Percentiles rank a stretch among this genome's conserved stretches.
Conservation (phyloP, 2,113 vertebrate species). For the Calidris pygmaea region DNA sequence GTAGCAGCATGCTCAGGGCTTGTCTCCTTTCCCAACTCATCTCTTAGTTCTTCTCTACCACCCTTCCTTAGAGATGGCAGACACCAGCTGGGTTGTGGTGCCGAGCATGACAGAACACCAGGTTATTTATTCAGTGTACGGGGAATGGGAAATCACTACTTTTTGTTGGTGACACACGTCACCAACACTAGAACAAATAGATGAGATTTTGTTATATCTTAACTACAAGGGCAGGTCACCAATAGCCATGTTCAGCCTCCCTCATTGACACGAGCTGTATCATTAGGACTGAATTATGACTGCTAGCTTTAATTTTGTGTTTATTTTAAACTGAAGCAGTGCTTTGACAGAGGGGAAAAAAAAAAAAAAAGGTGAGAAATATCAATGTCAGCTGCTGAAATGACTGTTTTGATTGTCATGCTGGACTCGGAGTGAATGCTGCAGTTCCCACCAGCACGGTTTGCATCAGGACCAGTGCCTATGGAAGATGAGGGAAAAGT, state of each 20-base stretch:
- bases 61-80: neutral
- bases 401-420: neutral
- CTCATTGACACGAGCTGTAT: neutral
- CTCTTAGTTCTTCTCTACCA: neutral
- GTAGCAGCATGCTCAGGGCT: neutral
- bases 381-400: neutral
- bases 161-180: neutral
- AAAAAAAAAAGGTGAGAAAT: neutral
- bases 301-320: neutral
- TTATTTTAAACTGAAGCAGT: neutral
- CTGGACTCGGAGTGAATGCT: neutral
- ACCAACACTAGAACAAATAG: neutral
- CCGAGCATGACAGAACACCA: neutral
- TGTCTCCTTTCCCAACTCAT: neutral
- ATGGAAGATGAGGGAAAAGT: neutral
- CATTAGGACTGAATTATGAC: neutral
- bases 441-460: neutral
- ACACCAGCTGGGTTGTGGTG: neutral
- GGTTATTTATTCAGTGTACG: neutral
- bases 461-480: fast-evolving
- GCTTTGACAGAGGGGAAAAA: neutral
- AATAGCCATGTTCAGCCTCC: neutral
- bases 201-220: neutral
- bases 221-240: neutral
- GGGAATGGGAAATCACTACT: neutral